Evolutionary conservation across 2,113 vertebrate species (phyloP).

Genomic region (Fregetta grallaria): DNA sequence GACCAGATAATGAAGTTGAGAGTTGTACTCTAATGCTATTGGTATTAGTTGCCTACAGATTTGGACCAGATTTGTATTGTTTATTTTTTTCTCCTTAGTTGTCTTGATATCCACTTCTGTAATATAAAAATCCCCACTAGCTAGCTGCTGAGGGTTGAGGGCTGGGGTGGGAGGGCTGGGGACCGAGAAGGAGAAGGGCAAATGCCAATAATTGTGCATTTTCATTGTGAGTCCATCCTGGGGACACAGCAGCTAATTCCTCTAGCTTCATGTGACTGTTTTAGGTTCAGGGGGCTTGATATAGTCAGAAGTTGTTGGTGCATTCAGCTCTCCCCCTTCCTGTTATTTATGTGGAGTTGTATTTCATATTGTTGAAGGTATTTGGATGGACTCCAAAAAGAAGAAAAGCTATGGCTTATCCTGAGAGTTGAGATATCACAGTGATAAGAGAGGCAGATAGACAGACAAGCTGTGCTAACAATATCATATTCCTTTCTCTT

Average conservation of each 20-base stretch:
- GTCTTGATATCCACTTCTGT: not conserved
- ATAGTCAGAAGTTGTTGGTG: not conserved
- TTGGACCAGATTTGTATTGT: not conserved
- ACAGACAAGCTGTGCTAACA: not conserved
- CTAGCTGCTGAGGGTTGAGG: not conserved
- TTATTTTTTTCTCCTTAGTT: not conserved
- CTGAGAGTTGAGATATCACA: not conserved
- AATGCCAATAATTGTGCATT: not conserved
- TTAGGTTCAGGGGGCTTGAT: not conserved
- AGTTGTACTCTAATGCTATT: not conserved
- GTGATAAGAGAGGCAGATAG: not conserved
- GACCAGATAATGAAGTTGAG: not conserved
- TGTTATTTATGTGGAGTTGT: not conserved
- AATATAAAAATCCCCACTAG: not conserved
- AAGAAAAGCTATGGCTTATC: not conserved
- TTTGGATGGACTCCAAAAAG: not conserved
- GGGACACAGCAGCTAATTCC: not conserved
- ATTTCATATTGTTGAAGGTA: not conserved
- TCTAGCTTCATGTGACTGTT: not conserved
- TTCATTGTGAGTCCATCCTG: not conserved
- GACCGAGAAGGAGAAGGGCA: not conserved
- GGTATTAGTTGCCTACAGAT: not conserved
- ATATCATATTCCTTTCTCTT: not conserved
- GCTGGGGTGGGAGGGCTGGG: rapidly evolving
- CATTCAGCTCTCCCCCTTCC: not conserved